Percentiles rank a stretch among this genome's conserved stretches.
Evolutionary conservation across 2,888 invertebrate genomes (phyloP).

Genomic region (Nasonovia ribisnigri): DNA sequence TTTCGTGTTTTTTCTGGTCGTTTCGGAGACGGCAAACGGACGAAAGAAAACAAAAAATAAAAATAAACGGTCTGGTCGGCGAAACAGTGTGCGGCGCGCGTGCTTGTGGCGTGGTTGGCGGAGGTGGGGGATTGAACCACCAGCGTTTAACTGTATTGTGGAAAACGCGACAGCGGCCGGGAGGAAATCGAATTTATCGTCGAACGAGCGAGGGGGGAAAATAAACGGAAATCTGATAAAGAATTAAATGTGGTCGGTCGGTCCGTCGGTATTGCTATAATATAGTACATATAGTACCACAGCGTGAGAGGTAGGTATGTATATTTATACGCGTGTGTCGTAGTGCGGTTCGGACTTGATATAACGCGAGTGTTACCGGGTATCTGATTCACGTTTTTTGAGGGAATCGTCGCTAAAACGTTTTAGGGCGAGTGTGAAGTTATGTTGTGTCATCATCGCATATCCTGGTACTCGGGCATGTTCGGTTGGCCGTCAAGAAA

Average conservation of each 20-base stretch:
- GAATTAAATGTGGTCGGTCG: not conserved
- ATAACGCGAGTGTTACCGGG: not conserved
- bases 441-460: not conserved
- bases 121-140: not conserved
- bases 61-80: not conserved
- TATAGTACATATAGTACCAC: not conserved
- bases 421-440: not conserved
- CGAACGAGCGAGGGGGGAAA: not conserved
- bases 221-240: not conserved
- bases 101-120: not conserved
- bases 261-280: not conserved
- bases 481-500: not conserved
- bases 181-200: conserved; percentile 33
- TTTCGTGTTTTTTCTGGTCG: conserved; percentile 16
- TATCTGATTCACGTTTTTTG: not conserved
- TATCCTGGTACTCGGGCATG: not conserved
- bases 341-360: not conserved
- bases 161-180: not conserved
- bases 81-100: not conserved
- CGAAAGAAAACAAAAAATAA: not conserved
- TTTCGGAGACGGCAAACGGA: not conserved
- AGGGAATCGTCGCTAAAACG: not conserved
- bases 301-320: not conserved
- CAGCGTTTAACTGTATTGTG: not conserved
- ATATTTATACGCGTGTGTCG: not conserved